These are phyloP conservation scores for Okapia johnstoni DNA, from an alignment of 2,113 vertebrate species.

Conservation along the genomic window DNA sequence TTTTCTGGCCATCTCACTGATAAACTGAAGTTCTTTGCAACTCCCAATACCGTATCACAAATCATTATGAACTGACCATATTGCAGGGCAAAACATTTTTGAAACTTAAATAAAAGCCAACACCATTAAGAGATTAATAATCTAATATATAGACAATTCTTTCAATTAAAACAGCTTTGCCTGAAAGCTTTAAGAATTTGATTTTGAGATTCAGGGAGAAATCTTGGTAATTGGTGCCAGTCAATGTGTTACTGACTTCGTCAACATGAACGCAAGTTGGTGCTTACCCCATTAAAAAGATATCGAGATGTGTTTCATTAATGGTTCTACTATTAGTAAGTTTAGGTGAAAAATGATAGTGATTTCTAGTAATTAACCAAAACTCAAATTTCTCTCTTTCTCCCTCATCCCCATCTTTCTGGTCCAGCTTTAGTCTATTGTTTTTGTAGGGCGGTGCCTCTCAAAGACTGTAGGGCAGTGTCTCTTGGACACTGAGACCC, in stretches of 20 bases:
- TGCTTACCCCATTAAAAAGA: neutral
- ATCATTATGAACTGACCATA: neutral
- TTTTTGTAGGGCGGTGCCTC: neutral
- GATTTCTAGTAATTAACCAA: neutral
- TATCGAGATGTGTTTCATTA: neutral
- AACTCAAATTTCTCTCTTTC: neutral
- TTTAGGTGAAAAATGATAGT: neutral
- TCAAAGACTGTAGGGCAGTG: neutral
- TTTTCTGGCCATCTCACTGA: neutral
- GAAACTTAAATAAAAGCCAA: neutral
- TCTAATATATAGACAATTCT: neutral
- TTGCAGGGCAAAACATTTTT: neutral
- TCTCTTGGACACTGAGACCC: neutral
- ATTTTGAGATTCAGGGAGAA: neutral
- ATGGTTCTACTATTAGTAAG: neutral
- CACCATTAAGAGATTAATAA: neutral
- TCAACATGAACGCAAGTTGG: neutral
- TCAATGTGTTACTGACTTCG: neutral
- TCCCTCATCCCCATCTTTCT: neutral
- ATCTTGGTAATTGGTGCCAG: neutral
- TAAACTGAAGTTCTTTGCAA: neutral
- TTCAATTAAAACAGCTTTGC: neutral
- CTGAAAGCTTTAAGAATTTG: neutral
- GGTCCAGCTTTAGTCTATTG: neutral
- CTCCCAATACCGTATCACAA: neutral